Conservation (phyloP, 2,797 vertebrate species). For the Aphelocoma californica region DNA sequence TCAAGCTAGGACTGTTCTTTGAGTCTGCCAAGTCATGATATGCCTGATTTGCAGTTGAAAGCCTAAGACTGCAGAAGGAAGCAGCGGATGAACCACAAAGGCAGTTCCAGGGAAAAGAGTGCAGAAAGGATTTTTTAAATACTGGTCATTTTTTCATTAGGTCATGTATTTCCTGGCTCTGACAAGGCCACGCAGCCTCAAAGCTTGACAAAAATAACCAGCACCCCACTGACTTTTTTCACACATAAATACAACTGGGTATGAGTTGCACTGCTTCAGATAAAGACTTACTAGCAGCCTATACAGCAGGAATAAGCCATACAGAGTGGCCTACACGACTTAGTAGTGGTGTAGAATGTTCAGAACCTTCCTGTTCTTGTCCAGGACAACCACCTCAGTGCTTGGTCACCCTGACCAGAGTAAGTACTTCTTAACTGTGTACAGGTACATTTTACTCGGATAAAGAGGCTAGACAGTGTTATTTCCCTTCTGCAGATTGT, state of each 20-base stretch:
- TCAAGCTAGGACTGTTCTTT: background rate
- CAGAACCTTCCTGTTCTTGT: background rate
- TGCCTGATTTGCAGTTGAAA: background rate
- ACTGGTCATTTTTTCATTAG: background rate
- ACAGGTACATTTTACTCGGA: background rate
- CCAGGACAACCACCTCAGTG: background rate
- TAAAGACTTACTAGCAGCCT: background rate
- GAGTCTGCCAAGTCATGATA: background rate
- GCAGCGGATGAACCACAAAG: background rate
- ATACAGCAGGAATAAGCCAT: too few species aligned
- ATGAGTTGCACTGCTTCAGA: background rate
- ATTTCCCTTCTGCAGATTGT: background rate
- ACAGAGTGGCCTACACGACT: background rate
- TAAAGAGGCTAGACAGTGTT: background rate
- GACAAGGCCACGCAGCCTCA: background rate
- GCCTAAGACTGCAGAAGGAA: background rate
- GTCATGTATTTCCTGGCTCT: background rate
- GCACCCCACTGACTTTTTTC: background rate
- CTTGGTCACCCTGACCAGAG: background rate
- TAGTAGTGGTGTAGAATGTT: too few species aligned
- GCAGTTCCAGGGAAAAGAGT: background rate
- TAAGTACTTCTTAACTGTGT: accelerated
- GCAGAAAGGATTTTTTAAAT: background rate
- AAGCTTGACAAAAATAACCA: background rate
- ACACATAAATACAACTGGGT: background rate